A percentile compares a stretch with the other conserved stretches of the same genome.
phyloP scores from a whole-genome alignment of 2,888 invertebrate species.

The Germaria angustata region DNA sequence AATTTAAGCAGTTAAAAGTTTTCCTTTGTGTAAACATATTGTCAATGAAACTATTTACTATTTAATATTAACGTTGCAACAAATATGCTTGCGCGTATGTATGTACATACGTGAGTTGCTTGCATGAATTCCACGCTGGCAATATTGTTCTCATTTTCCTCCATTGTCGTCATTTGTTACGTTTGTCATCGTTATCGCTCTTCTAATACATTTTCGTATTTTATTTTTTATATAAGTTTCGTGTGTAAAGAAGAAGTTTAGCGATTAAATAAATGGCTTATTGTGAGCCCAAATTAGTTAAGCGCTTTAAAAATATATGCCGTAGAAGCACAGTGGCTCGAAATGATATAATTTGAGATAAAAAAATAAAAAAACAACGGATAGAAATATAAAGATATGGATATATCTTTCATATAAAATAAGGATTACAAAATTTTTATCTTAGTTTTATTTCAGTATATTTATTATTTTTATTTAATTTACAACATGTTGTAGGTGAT shows the following conservation, averaged over 20 bases:
- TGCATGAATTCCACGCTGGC: conserved; percentile 26
- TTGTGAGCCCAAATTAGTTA: conserved; percentile 64
- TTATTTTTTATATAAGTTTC: conserved; percentile 1
- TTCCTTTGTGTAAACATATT: conserved; percentile 52
- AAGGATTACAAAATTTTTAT: too few species aligned
- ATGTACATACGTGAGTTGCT: background rate
- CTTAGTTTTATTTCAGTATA: too few species aligned
- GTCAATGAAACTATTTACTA: conserved; percentile 43
- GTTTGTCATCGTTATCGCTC: conserved; percentile 60
- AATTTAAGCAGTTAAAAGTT: conserved; percentile 31
- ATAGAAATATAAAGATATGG: too few species aligned
- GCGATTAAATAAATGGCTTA: conserved; percentile 57
- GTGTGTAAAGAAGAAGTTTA: conserved; percentile 41
- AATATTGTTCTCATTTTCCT: conserved; percentile 58
- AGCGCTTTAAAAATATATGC: conserved; percentile 21
- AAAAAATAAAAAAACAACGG: too few species aligned
- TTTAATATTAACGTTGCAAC: conserved; percentile 24
- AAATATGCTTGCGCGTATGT: background rate
- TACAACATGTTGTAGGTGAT: too few species aligned
- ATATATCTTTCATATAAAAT: too few species aligned
- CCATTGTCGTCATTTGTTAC: conserved; percentile 57
- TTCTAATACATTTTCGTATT: background rate
- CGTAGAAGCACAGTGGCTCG: background rate
- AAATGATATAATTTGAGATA: background rate
- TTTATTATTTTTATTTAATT: too few species aligned